These are phyloP conservation scores for Agonopterix heracliana DNA, from an alignment of 2,888 invertebrate genomes.

Conservation along the genomic window DNA sequence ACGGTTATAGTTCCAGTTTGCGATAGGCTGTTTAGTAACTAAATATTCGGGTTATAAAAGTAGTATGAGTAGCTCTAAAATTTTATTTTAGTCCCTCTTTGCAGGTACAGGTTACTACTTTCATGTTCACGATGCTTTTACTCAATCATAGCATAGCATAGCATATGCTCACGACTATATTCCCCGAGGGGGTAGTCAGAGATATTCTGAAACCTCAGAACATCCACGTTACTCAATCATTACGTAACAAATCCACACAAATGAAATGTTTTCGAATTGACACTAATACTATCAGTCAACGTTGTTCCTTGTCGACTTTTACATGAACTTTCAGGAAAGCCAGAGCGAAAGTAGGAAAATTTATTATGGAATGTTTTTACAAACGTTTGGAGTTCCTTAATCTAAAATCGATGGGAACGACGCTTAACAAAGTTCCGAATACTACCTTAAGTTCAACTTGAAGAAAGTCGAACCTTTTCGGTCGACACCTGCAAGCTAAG, in stretches of 20 bases:
- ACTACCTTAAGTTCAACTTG: slow-evolving; percentile 65
- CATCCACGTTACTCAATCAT: no score
- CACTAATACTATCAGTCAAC: neutral
- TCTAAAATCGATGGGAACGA: slow-evolving; percentile 72
- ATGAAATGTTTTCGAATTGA: neutral
- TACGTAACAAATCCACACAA: neutral
- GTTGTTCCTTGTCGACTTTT: neutral
- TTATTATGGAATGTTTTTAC: slow-evolving; percentile 69
- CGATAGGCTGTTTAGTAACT: no score
- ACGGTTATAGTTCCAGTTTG: no score
- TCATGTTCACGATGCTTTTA: no score
- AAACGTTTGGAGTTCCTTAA: slow-evolving; percentile 65
- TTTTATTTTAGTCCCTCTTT: no score
- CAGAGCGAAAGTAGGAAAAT: slow-evolving; percentile 38
- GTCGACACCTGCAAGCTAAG: slow-evolving; percentile 54
- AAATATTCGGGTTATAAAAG: no score
- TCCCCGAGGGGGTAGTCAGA: no score
- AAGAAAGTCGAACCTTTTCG: slow-evolving; percentile 57
- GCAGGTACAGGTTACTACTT: no score
- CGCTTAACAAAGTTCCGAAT: slow-evolving; percentile 66
- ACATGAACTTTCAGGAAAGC: slow-evolving; percentile 10
- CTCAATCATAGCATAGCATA: no score
- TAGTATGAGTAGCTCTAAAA: no score
- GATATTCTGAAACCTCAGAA: no score
- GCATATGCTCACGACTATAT: no score